Percentiles rank a stretch among this genome's conserved stretches.
These are phyloP conservation scores for Halesus radiatus DNA, from an alignment of 1,140 invertebrate genomes.

Conservation along the genomic window DNA sequence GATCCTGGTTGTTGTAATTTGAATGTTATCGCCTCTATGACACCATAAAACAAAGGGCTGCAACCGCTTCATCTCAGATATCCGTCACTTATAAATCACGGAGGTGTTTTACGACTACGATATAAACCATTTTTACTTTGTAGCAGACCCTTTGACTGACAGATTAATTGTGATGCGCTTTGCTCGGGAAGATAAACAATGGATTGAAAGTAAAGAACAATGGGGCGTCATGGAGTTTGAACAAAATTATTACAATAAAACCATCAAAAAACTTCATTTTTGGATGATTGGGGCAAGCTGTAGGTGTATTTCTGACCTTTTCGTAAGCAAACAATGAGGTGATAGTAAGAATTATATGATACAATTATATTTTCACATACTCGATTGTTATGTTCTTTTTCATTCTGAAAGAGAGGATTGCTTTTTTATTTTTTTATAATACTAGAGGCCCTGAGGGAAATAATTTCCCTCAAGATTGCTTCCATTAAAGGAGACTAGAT, in stretches of 20 bases:
- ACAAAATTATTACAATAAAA: not conserved
- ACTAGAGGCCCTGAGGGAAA: too few relatives aligned
- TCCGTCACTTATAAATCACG: constrained; percentile 26
- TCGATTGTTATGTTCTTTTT: too few relatives aligned
- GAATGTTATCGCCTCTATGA: constrained; percentile 9
- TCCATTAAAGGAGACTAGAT: too few relatives aligned
- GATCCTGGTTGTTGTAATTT: constrained; percentile 23
- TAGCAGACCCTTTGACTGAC: constrained; percentile 46
- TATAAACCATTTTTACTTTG: constrained; percentile 21
- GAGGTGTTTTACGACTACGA: constrained; percentile 31
- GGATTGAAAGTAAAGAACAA: constrained; percentile 38
- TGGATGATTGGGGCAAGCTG: too few relatives aligned
- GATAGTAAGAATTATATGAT: too few relatives aligned
- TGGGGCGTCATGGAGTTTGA: constrained; percentile 26
- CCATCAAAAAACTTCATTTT: too few relatives aligned
- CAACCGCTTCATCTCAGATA: constrained; percentile 20
- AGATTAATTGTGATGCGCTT: constrained; percentile 48
- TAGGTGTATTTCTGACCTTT: too few relatives aligned
- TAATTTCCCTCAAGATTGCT: too few relatives aligned
- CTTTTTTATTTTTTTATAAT: too few relatives aligned
- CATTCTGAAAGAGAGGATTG: too few relatives aligned
- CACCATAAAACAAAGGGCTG: constrained; percentile 24
- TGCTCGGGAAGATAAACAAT: constrained; percentile 53
- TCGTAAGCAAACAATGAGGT: too few relatives aligned
- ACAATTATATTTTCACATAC: too few relatives aligned